Conservation (phyloP, 2,797 vertebrate genomes). For the Hyperoplus lanceolatus region DNA sequence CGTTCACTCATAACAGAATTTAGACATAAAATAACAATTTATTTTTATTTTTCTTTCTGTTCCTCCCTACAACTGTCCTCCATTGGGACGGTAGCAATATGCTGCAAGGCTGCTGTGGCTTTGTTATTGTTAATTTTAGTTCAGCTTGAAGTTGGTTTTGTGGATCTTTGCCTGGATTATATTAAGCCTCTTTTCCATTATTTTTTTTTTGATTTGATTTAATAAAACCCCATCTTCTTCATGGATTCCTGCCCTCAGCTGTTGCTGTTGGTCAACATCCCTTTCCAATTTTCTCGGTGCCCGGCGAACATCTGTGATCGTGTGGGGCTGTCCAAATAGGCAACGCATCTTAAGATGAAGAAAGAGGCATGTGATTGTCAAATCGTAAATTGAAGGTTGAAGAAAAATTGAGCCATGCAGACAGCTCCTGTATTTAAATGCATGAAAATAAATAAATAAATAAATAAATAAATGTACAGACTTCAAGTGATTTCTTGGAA, state of each 20-base stretch:
- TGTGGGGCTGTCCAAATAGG: not conserved
- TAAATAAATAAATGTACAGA: no score
- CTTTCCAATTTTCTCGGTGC: conserved; percentile 3
- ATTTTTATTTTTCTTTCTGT: not conserved
- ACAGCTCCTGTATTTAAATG: not conserved
- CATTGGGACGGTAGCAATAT: not conserved
- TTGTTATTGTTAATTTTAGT: conserved; percentile 7
- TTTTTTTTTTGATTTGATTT: not conserved
- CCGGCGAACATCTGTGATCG: not conserved
- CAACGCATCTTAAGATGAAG: no score
- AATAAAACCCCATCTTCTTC: not conserved
- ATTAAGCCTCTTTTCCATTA: not conserved
- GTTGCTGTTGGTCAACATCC: not conserved
- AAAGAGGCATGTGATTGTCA: not conserved
- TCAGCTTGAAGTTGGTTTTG: conserved; percentile 1
- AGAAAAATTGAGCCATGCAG: not conserved
- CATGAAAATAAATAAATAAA: conserved; percentile 6
- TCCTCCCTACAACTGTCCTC: not conserved
- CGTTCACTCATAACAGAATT: not conserved
- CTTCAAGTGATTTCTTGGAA: conserved; percentile 8
- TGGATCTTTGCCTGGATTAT: not conserved
- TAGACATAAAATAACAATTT: not conserved
- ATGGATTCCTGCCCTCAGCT: not conserved
- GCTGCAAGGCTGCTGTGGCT: not conserved
- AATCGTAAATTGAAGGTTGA: conserved; percentile 10